Evolutionary conservation across 2,113 vertebrate species (phyloP), one percentile per base, ranked within the genome.

Genomic region (Mobula birostris): DNA sequence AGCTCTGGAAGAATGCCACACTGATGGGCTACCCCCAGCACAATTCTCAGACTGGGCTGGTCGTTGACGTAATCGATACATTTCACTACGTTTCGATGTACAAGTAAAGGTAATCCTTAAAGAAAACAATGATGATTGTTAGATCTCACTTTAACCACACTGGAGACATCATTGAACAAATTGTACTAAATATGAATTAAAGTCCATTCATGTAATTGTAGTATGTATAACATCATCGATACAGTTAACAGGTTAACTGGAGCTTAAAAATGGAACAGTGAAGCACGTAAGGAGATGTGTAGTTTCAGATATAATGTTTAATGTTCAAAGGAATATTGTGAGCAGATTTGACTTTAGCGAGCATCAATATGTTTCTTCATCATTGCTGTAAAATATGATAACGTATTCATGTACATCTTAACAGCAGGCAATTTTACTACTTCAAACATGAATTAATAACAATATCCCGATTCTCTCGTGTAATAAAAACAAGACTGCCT

Each of bases 241-340:
- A 74, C 17, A 74, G 72, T 19, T 21, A 74, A 74, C 15, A 48
- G 1, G 19, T 74, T 74, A 74, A 74, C 72, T 21, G 72, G 72
- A 74, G 19, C 19, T 74, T 74, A 74, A 24, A 74, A 21, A 19
- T 24, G 17, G 5, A 74, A 74, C 19, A 74, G 21, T 74, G 21
- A 21, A 15, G 2, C 19, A 19, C 72, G 19, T 21, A 74, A 21
- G 72, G 72, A 74, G 19, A 74, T 74, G 72, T 74, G 17, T 74
- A 24, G 85, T 32, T 63, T n/a, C 32, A 11, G 58, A 7, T 66
- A 1, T 8, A 90, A 66, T 90, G 29, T 66, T 66, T 90, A 90
- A 68, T 90, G 85, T 90, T 90, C 61, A 68, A 90, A 90, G 85
- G 85, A 90, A 19, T 15, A 90, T 36, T 90, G 29, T 66, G 61